These are phyloP conservation scores for Tringa solitaria DNA, from an alignment of 2,113 vertebrate genomes.

Conservation along the genomic window DNA sequence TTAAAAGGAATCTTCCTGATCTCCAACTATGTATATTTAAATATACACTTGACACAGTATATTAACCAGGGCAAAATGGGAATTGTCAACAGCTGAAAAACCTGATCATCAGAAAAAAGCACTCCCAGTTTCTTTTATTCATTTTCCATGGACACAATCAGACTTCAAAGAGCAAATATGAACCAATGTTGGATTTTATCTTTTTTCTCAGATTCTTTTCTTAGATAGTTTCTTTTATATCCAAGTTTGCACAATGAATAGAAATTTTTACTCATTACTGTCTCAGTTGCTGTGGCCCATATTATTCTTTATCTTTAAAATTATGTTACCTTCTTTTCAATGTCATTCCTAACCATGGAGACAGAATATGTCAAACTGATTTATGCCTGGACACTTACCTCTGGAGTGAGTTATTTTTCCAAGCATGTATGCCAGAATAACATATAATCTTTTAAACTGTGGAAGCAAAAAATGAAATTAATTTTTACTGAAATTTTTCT, in stretches of 20 bases:
- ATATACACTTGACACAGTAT: background rate
- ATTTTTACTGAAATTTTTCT: background rate
- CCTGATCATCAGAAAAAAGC: background rate
- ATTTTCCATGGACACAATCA: background rate
- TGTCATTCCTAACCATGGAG: slow-evolving; percentile 7
- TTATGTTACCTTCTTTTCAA: slow-evolving; percentile 28
- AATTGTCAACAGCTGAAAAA: background rate
- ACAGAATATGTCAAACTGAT: slow-evolving; percentile 29
- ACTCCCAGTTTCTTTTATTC: background rate
- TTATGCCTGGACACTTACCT: slow-evolving; percentile 9
- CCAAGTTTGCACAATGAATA: slow-evolving; percentile 36
- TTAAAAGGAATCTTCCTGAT: background rate
- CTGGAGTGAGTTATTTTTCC: background rate
- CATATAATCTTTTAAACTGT: background rate
- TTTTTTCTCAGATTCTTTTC: background rate
- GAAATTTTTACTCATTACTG: slow-evolving; percentile 34
- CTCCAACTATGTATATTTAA: background rate
- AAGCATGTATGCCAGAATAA: background rate
- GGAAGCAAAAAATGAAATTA: background rate
- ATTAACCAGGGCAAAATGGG: background rate
- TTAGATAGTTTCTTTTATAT: background rate
- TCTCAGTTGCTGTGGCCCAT: background rate
- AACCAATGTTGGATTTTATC: background rate
- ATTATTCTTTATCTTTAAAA: slow-evolving; percentile 44
- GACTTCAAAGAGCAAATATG: slow-evolving; percentile 5